phyloP scores from a whole-genome alignment of 2,113 vertebrate species.

The Eubucco bourcierii region DNA sequence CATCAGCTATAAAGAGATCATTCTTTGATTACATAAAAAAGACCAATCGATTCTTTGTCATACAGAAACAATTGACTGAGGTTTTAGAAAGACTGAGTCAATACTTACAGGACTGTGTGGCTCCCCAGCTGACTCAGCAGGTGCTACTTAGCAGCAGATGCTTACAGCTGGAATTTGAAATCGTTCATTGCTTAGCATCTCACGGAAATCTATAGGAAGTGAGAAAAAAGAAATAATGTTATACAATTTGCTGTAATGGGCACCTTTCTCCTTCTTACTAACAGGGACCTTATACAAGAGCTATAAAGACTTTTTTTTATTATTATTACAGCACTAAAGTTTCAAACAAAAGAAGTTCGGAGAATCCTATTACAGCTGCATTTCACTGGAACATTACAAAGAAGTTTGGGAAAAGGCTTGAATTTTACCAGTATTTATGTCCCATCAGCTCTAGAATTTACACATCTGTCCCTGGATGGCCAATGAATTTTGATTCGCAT shows the following conservation, averaged over 20 bases:
- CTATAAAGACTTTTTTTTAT: background rate
- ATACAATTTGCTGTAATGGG: background rate
- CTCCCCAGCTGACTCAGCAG: background rate
- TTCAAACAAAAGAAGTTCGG: background rate
- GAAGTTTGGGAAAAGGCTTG: background rate
- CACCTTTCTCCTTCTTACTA: background rate
- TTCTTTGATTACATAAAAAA: background rate
- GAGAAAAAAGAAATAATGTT: background rate
- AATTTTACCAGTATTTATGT: background rate
- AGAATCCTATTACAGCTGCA: background rate
- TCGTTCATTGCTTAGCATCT: background rate
- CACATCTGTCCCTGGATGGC: too few species aligned
- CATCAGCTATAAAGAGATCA: background rate
- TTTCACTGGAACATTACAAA: background rate
- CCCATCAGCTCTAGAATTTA: background rate
- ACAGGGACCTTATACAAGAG: background rate
- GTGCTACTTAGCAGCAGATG: background rate
- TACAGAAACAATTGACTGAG: background rate
- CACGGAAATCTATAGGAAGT: background rate
- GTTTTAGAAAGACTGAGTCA: background rate
- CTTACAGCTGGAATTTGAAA: background rate
- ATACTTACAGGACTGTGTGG: background rate
- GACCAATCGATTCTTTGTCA: background rate
- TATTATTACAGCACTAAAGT: background rate
- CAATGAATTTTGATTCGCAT: too few species aligned